Evolutionary conservation across 2,113 vertebrate species (phyloP), one percentile per base, ranked within the genome.

Genomic region (Plectropomus leopardus): DNA sequence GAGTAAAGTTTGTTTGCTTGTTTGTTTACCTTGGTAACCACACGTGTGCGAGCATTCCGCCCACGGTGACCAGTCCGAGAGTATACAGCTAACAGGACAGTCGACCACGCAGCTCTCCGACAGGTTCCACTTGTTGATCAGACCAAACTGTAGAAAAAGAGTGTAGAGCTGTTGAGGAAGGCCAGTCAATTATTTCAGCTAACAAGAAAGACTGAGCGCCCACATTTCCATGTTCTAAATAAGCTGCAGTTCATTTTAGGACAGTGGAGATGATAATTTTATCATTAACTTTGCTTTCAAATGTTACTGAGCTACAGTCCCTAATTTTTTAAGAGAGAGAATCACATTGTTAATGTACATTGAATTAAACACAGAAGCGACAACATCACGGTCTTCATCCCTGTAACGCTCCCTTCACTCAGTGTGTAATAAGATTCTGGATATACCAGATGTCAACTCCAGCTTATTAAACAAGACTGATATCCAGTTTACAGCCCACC

Each of bases 31-130:
- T 89, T 94, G 95, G 3, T 89, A 76, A 0, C 97, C 98, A 55
- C 98, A 99, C 3, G 96, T 96, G 53, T 95, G 96, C 7, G 98
- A 98, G 78, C 98, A 99, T 23, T 95, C 92, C 0, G 95, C 96
- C 98, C 98, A 99, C 3, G 94, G n/a, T 0, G 97, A 96, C 98
- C 98, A 99, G 0, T 95, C 95, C 0, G 98, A 98, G 36, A 99
- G 96, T 21, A 91, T 92, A 85, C 98, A 99, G 92, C 96, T 97
- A 75, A 98, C 94, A 0, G 96, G 92, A 40, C 98, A 99, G 9
- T 95, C 94, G 54, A 98, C 96, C 82, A 89, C 61, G 4, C 98
- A 99, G 24, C 61, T 86, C 55, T 92, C 90, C 7, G 89, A 95
- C 69, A 95, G 94, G 80, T 72, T 93, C 94, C 88, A 69, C 0